Percentiles rank a stretch among this genome's conserved stretches.
Evolutionary conservation across 1,140 invertebrate genomes (phyloP).

Genomic region (Leucophenga varia): DNA sequence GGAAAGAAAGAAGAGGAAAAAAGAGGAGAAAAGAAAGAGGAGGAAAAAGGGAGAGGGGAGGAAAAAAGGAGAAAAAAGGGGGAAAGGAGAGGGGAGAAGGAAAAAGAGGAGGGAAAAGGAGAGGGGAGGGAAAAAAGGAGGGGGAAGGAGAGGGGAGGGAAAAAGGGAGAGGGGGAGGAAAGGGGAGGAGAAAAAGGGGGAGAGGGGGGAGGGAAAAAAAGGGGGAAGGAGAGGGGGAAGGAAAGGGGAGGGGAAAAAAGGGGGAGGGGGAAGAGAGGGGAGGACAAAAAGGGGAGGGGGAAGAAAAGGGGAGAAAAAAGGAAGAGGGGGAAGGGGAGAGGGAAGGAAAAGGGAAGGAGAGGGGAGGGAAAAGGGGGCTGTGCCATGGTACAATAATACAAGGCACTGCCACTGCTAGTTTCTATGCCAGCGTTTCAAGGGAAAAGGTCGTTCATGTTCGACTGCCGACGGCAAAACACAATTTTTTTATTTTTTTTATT

Average conservation of each 20-base stretch:
- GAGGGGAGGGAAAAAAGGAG: not conserved
- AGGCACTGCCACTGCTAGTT: too few species aligned
- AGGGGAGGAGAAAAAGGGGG: slow-evolving; percentile 1
- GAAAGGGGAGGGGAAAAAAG: not conserved
- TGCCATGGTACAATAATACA: too few species aligned
- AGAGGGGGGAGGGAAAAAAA: not conserved
- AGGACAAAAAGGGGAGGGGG: not conserved
- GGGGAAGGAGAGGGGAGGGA: not conserved
- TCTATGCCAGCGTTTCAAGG: too few species aligned
- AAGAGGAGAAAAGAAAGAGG: slow-evolving; percentile 1
- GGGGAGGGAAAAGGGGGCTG: not conserved
- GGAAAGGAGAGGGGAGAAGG: not conserved
- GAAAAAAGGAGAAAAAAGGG: not conserved
- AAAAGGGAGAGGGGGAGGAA: not conserved
- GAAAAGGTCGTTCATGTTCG: too few species aligned
- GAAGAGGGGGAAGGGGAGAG: not conserved
- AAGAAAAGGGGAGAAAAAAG: not conserved
- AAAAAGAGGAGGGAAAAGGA: slow-evolving; percentile 4
- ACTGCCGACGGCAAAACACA: too few species aligned
- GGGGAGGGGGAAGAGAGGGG: not conserved
- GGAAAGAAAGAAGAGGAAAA: not conserved
- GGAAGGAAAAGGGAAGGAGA: not conserved
- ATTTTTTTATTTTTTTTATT: not conserved
- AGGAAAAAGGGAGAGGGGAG: not conserved
- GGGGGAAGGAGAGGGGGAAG: not conserved